Base-by-base conservation (phyloP, 2,797 vertebrate species). In the Sebastes minor region DNA sequence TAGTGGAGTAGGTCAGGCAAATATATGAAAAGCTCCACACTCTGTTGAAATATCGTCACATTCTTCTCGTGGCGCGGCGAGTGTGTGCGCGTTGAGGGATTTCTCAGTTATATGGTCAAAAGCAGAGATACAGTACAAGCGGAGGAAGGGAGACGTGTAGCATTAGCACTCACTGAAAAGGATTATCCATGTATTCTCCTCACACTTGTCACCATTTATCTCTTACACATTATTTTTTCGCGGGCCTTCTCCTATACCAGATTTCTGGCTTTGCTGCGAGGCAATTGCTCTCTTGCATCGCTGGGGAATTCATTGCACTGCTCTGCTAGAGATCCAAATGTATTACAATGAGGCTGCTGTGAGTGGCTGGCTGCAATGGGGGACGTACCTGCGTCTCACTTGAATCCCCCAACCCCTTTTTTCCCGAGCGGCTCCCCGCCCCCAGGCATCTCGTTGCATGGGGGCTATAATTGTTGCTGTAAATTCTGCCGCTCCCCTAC, bases 391-490 rank as follows among this genome's bases (percentile, higher is more conserved):
- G 90, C 27, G 52, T 84, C 79, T 82, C 78, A 20, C 75, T 71
- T 25, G 71, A 74, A 80, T 71, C 27, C 70, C 53, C 20, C 35
- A 60, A 12, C 52, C 52, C n/a, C 52, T 16, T 20, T 42, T n/a
- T 52, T 53, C 72, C 71, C 4, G 49, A 81, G 74, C 85, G 33
- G 62, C 73, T 69, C 86, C 79, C 86, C 71, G n/a, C 88, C 86
- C 80, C 83, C 83, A 81, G 86, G 90, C 86, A 71, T 70, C 87
- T 79, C 76, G 77, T 84, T 88, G 88, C 71, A 87, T 77, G 91
- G 90, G 90, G 92, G 88, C 90, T 92, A 89, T 95, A 95, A 95
- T 95, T 95, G 95, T 95, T 92, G 94, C 91, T 89, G 94, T 95
- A 95, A 95, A 95, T 95, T 90, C 86, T 91, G 89, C 83, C 71